Conservation (phyloP, 2,797 vertebrate species). For the Zenarchopterus dispar region DNA sequence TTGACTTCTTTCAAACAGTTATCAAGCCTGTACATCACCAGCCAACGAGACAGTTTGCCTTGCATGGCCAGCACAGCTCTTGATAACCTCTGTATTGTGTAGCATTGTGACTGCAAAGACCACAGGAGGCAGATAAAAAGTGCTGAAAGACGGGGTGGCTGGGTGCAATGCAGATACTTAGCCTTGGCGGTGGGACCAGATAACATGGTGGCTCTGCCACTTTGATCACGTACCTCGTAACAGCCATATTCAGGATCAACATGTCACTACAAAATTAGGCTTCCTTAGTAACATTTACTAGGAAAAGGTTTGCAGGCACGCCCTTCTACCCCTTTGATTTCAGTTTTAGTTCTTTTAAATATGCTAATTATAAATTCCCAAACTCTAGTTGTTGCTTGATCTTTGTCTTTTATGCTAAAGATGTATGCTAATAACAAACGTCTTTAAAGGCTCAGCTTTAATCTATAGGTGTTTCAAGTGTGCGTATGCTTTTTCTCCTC, state of each 20-base stretch:
- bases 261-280: slow-evolving; percentile 49
- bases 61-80: slow-evolving; percentile 43
- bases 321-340: slow-evolving; percentile 49
- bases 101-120: slow-evolving; percentile 45
- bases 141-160: slow-evolving; percentile 1
- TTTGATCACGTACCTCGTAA: slow-evolving; percentile 66
- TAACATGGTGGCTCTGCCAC: slow-evolving; percentile 43
- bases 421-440: background rate
- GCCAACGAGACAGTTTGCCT: slow-evolving; percentile 38
- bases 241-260: slow-evolving; percentile 46
- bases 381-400: slow-evolving; percentile 16
- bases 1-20: slow-evolving; percentile 28
- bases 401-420: slow-evolving; percentile 3
- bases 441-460: background rate
- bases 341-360: slow-evolving; percentile 25
- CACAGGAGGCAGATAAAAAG: slow-evolving; percentile 55
- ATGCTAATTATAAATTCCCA: slow-evolving; percentile 23
- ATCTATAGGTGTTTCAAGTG: slow-evolving; percentile 10
- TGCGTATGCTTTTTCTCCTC: slow-evolving; percentile 4
- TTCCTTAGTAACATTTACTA: slow-evolving; percentile 31
- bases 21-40: slow-evolving; percentile 58
- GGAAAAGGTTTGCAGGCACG: slow-evolving; percentile 18
- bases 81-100: slow-evolving; percentile 60
- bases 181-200: slow-evolving; percentile 47
- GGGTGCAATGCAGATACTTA: slow-evolving; percentile 64